Evolutionary conservation across 2,888 invertebrate species (phyloP).

Genomic region (Catotricha subobsoleta): DNA sequence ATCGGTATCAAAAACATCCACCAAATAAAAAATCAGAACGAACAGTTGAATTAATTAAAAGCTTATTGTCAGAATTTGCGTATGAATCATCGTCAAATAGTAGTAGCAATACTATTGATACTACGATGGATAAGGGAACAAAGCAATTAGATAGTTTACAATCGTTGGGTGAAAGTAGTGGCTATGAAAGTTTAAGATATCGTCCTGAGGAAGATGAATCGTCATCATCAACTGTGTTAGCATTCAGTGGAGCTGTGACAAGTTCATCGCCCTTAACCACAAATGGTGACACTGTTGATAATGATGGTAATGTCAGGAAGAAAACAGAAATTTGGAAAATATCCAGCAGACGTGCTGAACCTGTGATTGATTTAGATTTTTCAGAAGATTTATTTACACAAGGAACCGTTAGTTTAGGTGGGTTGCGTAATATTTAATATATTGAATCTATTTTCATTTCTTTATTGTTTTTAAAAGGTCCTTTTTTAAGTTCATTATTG

Average conservation of each 20-base stretch:
- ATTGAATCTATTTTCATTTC: background rate
- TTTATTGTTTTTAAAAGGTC: conserved; percentile 33
- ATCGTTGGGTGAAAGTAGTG: conserved; percentile 54
- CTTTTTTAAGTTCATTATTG: conserved; percentile 64
- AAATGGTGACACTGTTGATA: background rate
- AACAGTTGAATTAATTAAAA: conserved; percentile 20
- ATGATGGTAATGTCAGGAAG: conserved; percentile 1
- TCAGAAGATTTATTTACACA: conserved; percentile 30
- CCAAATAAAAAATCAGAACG: conserved; percentile 18
- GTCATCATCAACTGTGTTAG: conserved; percentile 15
- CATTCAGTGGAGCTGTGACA: background rate
- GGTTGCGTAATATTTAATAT: background rate
- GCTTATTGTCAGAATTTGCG: conserved; percentile 24
- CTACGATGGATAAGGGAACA: background rate
- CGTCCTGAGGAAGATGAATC: conserved; percentile 36
- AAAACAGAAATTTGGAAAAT: conserved; percentile 4
- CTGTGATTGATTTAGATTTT: conserved; percentile 25
- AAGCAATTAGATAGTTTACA: conserved; percentile 41
- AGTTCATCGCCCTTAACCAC: background rate
- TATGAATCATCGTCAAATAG: conserved; percentile 10
- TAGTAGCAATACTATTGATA: conserved; percentile 1
- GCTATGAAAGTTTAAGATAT: conserved; percentile 53
- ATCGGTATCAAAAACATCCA: conserved; percentile 39
- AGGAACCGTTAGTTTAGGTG: conserved; percentile 30
- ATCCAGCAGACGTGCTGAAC: conserved; percentile 4